A percentile compares a stretch with the other conserved stretches of the same genome.
Evolutionary conservation across 2,113 vertebrate genomes (phyloP).

Genomic region (Anas platyrhynchos): DNA sequence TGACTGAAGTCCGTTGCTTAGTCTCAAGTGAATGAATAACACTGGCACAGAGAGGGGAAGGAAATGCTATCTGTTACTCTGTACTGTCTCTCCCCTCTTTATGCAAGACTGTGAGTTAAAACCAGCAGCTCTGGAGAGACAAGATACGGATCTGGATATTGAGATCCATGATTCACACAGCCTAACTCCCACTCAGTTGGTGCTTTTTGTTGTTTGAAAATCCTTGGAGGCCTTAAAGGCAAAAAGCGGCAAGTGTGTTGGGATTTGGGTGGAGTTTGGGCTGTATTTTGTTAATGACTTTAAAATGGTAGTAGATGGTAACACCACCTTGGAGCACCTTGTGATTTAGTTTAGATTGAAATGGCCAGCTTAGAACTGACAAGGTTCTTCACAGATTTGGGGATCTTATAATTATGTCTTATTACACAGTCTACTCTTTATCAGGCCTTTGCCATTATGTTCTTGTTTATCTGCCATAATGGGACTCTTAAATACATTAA

Average conservation of each 20-base stretch:
- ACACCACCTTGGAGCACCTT: neutral
- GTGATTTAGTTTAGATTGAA: neutral
- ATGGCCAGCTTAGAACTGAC: neutral
- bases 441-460: neutral
- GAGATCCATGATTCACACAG: neutral
- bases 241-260: neutral
- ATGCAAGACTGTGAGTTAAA: neutral
- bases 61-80: accelerated
- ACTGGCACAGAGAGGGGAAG: neutral
- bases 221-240: neutral
- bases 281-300: neutral
- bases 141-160: neutral
- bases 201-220: neutral
- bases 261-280: neutral
- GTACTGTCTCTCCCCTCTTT: neutral
- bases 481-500: neutral
- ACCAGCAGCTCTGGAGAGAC: neutral
- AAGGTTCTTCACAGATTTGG: neutral
- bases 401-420: neutral
- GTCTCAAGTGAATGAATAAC: neutral
- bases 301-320: neutral
- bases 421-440: neutral
- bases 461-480: neutral
- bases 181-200: neutral
- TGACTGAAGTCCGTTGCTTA: neutral